A percentile compares a stretch with the other conserved stretches of the same genome.
Evolutionary conservation across 1,140 invertebrate genomes (phyloP).

Genomic region (Ruditapes philippinarum): DNA sequence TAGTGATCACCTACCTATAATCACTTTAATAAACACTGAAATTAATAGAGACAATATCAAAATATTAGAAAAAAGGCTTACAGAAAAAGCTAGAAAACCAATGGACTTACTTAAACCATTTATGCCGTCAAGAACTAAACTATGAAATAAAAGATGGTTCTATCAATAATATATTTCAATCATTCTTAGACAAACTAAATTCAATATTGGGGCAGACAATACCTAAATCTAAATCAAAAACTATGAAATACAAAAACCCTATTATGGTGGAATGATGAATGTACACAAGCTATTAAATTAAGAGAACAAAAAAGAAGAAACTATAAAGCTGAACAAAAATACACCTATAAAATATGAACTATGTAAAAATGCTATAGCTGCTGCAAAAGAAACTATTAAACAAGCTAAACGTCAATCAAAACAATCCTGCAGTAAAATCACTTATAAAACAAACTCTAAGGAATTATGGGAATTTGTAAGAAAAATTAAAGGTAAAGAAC

Average conservation of each 20-base stretch:
- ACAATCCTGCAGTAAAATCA: not conserved
- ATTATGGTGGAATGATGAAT: not conserved
- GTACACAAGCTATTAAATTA: not conserved
- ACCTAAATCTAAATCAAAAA: not conserved
- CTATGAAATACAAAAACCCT: not conserved
- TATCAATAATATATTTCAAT: not conserved
- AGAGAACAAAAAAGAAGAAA: not conserved
- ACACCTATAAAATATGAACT: not conserved
- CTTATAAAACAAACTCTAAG: not conserved
- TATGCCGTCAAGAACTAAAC: not conserved
- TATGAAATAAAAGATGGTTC: no score
- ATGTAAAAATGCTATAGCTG: not conserved
- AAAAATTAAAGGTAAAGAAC: not conserved
- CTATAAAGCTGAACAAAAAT: not conserved
- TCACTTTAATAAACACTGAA: not conserved
- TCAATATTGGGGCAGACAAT: not conserved
- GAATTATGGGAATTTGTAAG: not conserved
- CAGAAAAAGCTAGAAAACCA: not conserved
- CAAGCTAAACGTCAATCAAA: not conserved
- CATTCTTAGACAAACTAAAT: not conserved
- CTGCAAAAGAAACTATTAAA: constrained; percentile 3
- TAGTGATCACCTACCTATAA: not conserved
- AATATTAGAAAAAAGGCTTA: not conserved
- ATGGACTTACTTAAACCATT: not conserved
- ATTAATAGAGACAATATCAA: no score